A percentile compares a stretch with the other conserved stretches of the same genome.
Evolutionary conservation across 2,113 vertebrate genomes (phyloP).

Genomic region (Eulemur rufifrons): DNA sequence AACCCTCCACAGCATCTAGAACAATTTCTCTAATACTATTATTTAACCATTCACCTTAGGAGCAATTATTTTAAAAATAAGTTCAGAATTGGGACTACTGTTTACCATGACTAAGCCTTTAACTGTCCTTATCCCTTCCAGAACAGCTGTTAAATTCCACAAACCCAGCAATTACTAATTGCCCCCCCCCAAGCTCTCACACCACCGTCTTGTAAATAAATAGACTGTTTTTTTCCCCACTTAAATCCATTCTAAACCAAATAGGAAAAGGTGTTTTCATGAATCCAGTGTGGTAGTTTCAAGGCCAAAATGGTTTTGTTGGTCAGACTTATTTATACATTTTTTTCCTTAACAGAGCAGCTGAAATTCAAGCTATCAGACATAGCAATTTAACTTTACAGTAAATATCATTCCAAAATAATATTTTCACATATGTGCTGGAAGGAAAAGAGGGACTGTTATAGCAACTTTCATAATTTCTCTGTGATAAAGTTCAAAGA

Average conservation of each 20-base stretch:
- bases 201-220: background rate
- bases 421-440: background rate
- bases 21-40: background rate
- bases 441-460: background rate
- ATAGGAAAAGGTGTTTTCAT: background rate
- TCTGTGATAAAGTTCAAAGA: background rate
- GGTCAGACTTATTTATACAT: background rate
- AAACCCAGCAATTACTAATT: slow-evolving; percentile 10
- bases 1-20: background rate
- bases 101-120: background rate
- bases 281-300: background rate
- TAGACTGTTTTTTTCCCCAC: background rate
- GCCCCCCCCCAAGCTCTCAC: background rate
- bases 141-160: slow-evolving; percentile 18
- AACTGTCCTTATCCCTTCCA: background rate
- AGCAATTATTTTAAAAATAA: slow-evolving; percentile 16
- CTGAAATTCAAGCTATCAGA: slow-evolving; percentile 30
- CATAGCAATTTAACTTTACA: background rate
- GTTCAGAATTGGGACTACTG: background rate
- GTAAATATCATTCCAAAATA: background rate
- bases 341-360: background rate
- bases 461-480: background rate
- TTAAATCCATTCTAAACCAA: slow-evolving; percentile 3
- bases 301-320: background rate
- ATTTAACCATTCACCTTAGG: slow-evolving; percentile 16